Evolutionary conservation across 2,797 vertebrate species (phyloP).

Genomic region (Megaceryle alcyon): DNA sequence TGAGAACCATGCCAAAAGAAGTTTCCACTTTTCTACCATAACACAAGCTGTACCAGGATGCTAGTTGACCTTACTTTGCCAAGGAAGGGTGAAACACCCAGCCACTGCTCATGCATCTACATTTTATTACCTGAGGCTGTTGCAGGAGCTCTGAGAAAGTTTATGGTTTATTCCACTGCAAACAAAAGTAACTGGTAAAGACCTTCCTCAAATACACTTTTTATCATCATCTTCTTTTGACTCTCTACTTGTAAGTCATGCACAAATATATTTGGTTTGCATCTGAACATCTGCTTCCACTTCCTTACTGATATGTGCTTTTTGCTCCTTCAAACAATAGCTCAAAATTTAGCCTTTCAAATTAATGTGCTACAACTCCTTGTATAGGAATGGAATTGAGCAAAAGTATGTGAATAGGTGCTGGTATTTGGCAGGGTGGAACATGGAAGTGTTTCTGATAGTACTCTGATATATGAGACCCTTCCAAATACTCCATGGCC

Average conservation of each 20-base stretch:
- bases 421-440: background rate
- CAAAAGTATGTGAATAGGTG: background rate
- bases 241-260: background rate
- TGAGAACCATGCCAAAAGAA: background rate
- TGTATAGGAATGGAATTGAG: background rate
- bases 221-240: background rate
- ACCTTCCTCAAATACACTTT: background rate
- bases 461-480: background rate
- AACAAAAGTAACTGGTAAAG: background rate
- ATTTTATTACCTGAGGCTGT: background rate
- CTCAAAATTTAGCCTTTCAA: background rate
- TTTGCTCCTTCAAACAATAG: background rate
- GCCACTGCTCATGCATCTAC: background rate
- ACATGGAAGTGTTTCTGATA: background rate
- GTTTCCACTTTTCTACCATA: background rate
- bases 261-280: background rate
- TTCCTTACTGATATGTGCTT: background rate
- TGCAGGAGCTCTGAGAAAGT: background rate
- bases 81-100: background rate
- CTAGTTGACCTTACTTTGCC: background rate
- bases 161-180: background rate
- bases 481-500: background rate
- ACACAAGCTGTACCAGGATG: background rate
- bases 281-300: background rate
- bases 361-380: background rate